Percentiles rank a stretch among this genome's conserved stretches.
Evolutionary conservation across 2,797 vertebrate species (phyloP).

Genomic region (Gambusia yucatana): DNA sequence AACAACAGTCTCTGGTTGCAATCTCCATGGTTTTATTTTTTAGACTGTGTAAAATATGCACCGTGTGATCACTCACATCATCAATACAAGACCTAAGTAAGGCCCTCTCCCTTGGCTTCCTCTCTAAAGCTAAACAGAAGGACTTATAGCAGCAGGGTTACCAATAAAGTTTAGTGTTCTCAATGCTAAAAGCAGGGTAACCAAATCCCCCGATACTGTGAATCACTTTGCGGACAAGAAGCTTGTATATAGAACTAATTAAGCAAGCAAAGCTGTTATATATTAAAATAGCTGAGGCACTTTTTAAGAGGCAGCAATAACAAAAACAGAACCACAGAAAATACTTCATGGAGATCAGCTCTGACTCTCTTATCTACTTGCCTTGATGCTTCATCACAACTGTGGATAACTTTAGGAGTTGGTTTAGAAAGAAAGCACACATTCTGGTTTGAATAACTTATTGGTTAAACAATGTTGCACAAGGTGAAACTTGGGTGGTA

Average conservation of each 20-base stretch:
- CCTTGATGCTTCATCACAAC: conserved; percentile 24
- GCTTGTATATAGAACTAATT: conserved; percentile 81
- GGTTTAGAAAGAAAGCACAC: conserved; percentile 40
- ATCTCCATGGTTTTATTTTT: conserved; percentile 82
- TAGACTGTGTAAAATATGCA: conserved; percentile 79
- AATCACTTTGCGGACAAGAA: conserved; percentile 68
- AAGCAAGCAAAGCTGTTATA: conserved; percentile 82
- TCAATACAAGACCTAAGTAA: conserved; percentile 74
- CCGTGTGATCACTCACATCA: conserved; percentile 84
- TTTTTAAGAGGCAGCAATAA: conserved; percentile 71
- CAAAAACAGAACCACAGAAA: conserved; percentile 73
- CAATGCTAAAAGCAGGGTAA: conserved; percentile 76
- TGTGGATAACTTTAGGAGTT: conserved; percentile 34
- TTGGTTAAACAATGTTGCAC: conserved; percentile 51
- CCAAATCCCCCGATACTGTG: conserved; percentile 69
- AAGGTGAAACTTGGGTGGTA: conserved; percentile 35
- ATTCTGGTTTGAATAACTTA: conserved; percentile 35
- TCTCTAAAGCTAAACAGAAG: conserved; percentile 79
- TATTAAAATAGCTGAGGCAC: conserved; percentile 72
- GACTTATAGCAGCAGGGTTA: conserved; percentile 78
- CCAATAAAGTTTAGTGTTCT: conserved; percentile 78
- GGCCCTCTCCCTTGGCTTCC: conserved; percentile 53
- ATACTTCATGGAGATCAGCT: conserved; percentile 43
- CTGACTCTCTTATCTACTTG: conserved; percentile 44
- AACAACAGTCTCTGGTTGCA: conserved; percentile 83